phyloP scores from a whole-genome alignment of 2,113 vertebrate species.

The Onychorhynchus coronatus region DNA sequence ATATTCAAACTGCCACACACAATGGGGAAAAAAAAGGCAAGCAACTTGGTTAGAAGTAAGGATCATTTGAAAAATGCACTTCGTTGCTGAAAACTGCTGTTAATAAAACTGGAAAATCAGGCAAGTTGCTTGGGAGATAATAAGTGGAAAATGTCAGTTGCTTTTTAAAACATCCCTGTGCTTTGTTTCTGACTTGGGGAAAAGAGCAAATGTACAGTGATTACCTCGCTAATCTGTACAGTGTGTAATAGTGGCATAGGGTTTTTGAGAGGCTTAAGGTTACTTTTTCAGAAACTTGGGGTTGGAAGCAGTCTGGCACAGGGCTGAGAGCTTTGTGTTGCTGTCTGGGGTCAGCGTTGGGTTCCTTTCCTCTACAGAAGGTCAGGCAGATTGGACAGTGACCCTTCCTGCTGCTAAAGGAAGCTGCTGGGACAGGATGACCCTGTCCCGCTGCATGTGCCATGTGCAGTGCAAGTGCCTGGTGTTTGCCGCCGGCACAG shows the following conservation, averaged over 20 bases:
- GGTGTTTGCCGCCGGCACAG: no score
- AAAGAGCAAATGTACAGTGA: accelerated
- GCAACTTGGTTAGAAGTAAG: neutral
- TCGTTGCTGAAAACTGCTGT: neutral
- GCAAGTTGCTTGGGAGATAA: neutral
- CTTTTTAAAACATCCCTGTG: neutral
- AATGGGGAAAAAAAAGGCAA: neutral
- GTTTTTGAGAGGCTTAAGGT: neutral
- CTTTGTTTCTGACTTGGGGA: neutral
- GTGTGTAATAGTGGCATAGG: no score
- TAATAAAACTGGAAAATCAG: neutral
- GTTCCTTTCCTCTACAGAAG: neutral
- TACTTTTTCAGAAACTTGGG: neutral
- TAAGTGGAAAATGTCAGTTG: neutral
- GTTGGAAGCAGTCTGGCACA: neutral
- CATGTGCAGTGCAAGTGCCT: accelerated
- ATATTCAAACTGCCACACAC: neutral
- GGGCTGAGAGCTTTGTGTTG: neutral
- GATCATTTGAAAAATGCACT: neutral
- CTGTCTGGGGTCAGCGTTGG: accelerated
- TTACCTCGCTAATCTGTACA: accelerated
- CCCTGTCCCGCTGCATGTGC: neutral
- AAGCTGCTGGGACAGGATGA: neutral
- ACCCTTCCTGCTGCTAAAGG: no score
- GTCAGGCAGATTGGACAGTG: accelerated